Percentiles rank a stretch among this genome's conserved stretches.
Conservation (phyloP, 2,113 vertebrate species). For the Corythoichthys haematopterus region DNA sequence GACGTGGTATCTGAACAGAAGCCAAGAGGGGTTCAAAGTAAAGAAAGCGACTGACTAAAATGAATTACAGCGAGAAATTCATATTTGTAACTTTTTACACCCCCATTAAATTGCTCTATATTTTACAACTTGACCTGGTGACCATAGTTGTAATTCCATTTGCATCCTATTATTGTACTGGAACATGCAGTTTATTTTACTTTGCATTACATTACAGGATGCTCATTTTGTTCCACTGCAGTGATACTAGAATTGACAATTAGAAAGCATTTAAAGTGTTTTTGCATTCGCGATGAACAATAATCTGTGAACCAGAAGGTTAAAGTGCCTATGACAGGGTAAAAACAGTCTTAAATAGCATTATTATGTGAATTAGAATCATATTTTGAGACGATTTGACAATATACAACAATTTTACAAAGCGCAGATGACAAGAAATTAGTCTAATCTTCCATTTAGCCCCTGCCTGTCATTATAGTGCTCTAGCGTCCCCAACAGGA, state of each 20-base stretch:
- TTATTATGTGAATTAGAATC: too few species aligned
- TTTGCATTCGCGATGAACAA: too few species aligned
- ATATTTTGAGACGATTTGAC: too few species aligned
- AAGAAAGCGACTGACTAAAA: conserved; percentile 26
- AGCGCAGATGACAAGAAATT: too few species aligned
- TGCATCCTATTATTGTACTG: neutral
- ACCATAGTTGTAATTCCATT: conserved; percentile 1
- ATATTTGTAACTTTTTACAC: conserved; percentile 6
- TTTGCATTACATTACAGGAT: conserved; percentile 2
- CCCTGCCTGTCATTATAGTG: too few species aligned
- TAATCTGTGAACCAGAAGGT: too few species aligned
- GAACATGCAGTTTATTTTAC: neutral
- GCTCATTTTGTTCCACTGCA: neutral
- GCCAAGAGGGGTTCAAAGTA: conserved; percentile 26
- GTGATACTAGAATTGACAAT: neutral
- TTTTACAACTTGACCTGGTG: neutral
- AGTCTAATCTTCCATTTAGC: too few species aligned
- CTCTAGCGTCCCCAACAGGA: too few species aligned
- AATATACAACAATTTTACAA: too few species aligned
- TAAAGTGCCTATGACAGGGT: too few species aligned
- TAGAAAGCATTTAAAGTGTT: too few species aligned
- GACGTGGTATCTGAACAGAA: conserved; percentile 3
- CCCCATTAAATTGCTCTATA: conserved; percentile 13
- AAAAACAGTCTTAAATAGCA: too few species aligned
- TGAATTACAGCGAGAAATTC: conserved; percentile 7